Evolutionary conservation across 2,797 vertebrate genomes (phyloP).

Genomic region (Ataeniobius toweri): DNA sequence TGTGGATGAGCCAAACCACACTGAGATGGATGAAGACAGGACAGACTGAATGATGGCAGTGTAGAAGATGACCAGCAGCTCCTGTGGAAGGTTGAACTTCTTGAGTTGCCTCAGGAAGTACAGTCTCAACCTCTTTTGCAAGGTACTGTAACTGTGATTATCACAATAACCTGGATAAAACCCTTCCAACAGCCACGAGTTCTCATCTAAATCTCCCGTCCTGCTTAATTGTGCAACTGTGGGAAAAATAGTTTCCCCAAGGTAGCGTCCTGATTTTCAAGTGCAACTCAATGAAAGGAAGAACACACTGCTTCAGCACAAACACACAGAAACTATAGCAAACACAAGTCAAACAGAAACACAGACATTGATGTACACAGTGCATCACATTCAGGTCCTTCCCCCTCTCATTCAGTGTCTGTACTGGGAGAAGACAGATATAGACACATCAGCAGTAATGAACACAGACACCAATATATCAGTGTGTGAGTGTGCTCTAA

Average conservation of each 20-base stretch:
- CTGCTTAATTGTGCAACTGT: neutral
- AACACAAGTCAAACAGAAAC: slow-evolving; percentile 27
- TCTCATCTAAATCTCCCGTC: neutral
- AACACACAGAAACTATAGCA: slow-evolving; percentile 18
- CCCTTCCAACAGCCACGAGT: neutral
- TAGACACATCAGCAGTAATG: slow-evolving; percentile 76
- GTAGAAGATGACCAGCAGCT: too few relatives aligned
- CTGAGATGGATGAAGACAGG: too few relatives aligned
- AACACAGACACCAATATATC: slow-evolving; percentile 81
- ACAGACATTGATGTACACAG: slow-evolving; percentile 31
- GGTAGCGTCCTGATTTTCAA: slow-evolving; percentile 19
- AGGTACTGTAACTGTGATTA: neutral
- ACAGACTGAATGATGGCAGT: too few relatives aligned
- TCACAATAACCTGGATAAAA: neutral
- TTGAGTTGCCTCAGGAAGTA: too few relatives aligned
- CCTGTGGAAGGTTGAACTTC: too few relatives aligned
- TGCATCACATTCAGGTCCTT: slow-evolving; percentile 35
- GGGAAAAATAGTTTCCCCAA: neutral
- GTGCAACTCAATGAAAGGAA: slow-evolving; percentile 18
- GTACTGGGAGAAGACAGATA: slow-evolving; percentile 57
- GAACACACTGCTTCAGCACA: slow-evolving; percentile 13
- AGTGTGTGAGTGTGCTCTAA: slow-evolving; percentile 66
- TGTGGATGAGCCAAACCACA: too few relatives aligned
- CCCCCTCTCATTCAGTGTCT: slow-evolving; percentile 49
- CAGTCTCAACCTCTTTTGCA: too few relatives aligned